A percentile compares a stretch with the other conserved stretches of the same genome.
Evolutionary conservation across 2,113 vertebrate species (phyloP).

Genomic region (Tetrao urogallus): DNA sequence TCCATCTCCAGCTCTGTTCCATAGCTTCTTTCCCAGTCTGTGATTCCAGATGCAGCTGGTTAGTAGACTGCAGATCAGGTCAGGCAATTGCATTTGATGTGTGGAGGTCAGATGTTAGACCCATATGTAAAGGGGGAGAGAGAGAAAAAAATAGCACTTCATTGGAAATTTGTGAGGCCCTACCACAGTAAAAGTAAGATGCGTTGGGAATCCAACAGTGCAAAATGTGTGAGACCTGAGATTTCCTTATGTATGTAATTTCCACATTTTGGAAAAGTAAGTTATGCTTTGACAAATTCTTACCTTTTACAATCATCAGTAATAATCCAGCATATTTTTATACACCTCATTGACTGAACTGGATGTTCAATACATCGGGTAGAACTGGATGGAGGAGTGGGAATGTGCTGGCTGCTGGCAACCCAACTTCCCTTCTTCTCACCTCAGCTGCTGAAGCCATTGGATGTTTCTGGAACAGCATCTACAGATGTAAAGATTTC

Average conservation of each 20-base stretch:
- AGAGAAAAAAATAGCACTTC: neutral
- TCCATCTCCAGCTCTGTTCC: neutral
- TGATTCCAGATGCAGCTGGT: slow-evolving; percentile 46
- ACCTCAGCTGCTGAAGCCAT: neutral
- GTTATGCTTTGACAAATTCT: neutral
- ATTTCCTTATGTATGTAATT: neutral
- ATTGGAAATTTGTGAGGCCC: neutral
- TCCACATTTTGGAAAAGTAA: neutral
- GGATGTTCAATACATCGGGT: neutral
- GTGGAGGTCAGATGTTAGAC: slow-evolving; percentile 19
- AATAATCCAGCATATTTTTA: neutral
- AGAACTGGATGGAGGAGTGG: rapidly evolving
- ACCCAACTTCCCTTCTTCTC: neutral
- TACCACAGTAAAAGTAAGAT: neutral
- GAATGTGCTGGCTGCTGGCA: neutral
- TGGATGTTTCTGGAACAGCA: neutral
- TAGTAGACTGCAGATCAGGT: slow-evolving; percentile 42
- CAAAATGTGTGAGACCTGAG: neutral
- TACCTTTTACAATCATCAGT: neutral
- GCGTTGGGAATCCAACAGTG: neutral
- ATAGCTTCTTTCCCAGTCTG: neutral
- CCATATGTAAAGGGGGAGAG: neutral
- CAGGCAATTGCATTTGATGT: slow-evolving; percentile 41
- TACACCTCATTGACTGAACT: neutral
- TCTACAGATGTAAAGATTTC: neutral